Conservation (phyloP, 2,888 invertebrate genomes). For the Rhimphoctona megacephalus region DNA sequence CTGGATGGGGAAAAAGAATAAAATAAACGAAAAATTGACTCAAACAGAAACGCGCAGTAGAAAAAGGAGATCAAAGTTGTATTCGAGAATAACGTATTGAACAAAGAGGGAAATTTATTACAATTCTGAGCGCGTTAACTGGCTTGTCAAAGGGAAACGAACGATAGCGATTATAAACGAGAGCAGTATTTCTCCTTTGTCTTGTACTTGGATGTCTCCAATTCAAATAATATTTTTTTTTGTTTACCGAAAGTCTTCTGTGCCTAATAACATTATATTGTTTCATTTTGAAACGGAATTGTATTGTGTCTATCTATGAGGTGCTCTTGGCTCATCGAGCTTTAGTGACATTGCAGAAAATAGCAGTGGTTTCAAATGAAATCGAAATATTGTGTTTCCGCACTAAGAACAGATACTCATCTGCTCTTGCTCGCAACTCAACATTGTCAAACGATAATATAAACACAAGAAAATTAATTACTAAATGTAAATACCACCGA, state of each 20-base stretch:
- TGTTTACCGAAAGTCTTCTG: background rate
- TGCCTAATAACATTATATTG: too few relatives aligned
- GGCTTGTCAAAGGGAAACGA: constrained; percentile 50
- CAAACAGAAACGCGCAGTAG: background rate
- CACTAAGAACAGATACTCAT: too few relatives aligned
- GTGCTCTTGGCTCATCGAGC: too few relatives aligned
- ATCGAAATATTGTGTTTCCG: too few relatives aligned
- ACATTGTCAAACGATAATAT: too few relatives aligned
- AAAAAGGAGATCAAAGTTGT: constrained; percentile 34
- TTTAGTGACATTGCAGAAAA: too few relatives aligned
- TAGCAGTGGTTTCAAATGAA: too few relatives aligned
- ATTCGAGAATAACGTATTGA: constrained; percentile 39
- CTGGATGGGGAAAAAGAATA: constrained; percentile 70
- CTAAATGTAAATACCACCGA: too few relatives aligned
- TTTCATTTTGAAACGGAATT: too few relatives aligned
- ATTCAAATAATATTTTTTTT: background rate
- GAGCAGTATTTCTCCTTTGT: background rate
- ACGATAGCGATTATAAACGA: constrained; percentile 50
- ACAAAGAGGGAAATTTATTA: constrained; percentile 47
- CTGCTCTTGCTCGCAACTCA: too few relatives aligned
- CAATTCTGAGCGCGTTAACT: constrained; percentile 59
- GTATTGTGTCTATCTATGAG: too few relatives aligned
- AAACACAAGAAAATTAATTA: too few relatives aligned
- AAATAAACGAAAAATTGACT: constrained; percentile 59
- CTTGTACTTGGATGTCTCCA: background rate